These are phyloP conservation scores for Epirrita christyi DNA, from an alignment of 2,888 invertebrate genomes.

Conservation along the genomic window DNA sequence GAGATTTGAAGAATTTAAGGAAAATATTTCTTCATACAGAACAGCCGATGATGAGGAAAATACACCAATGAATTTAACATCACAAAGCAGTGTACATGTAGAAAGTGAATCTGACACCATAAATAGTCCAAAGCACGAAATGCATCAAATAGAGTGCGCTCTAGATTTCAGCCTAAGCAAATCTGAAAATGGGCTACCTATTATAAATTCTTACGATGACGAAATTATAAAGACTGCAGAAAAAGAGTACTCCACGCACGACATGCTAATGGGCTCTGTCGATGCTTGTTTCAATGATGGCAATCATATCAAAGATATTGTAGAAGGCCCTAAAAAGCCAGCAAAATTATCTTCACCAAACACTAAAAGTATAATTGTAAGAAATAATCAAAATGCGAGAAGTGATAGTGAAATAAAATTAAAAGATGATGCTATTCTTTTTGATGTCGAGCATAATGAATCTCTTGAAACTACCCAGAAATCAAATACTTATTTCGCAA, in stretches of 20 bases:
- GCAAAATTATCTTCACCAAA: conserved; percentile 2
- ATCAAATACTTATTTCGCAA: not conserved
- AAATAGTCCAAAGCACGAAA: conserved; percentile 21
- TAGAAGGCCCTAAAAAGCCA: not conserved
- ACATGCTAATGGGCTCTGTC: not conserved
- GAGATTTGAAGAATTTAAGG: conserved; percentile 48
- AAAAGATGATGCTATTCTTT: not conserved
- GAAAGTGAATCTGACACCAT: conserved; percentile 8
- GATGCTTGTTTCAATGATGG: not conserved
- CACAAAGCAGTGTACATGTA: conserved; percentile 40
- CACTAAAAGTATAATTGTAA: conserved; percentile 16
- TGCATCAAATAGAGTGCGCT: conserved; percentile 50
- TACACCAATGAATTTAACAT: conserved; percentile 53
- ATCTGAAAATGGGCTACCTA: conserved; percentile 32
- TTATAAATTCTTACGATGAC: conserved; percentile 34
- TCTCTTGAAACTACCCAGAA: not conserved
- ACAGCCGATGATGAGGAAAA: conserved; percentile 11
- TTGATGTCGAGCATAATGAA: not conserved
- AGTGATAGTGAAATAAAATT: conserved; percentile 3
- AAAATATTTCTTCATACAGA: conserved; percentile 35
- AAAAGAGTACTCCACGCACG: not conserved
- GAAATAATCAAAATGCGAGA: conserved; percentile 7
- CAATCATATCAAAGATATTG: not conserved
- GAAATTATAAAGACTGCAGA: conserved; percentile 9
- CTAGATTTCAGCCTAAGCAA: conserved; percentile 70